phyloP scores from a whole-genome alignment of 2,113 vertebrate genomes.

The Chionodraco myersi region DNA sequence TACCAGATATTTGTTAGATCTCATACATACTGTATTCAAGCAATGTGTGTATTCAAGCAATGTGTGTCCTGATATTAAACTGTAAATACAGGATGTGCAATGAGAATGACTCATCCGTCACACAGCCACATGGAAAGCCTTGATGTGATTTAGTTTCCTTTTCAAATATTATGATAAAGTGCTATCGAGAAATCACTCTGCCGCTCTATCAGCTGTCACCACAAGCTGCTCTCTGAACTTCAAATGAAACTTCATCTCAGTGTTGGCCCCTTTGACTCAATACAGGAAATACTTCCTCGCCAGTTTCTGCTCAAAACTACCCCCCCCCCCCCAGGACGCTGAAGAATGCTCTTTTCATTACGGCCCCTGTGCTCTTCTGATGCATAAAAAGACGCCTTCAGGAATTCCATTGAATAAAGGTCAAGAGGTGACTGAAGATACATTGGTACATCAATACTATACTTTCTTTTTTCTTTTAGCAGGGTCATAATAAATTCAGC shows the following conservation, averaged over 20 bases:
- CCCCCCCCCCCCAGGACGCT: background rate
- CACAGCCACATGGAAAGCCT: too few species aligned
- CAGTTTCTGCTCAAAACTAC: background rate
- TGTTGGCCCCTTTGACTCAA: background rate
- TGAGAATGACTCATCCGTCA: background rate
- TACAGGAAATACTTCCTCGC: background rate
- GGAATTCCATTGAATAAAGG: slow-evolving; percentile 62
- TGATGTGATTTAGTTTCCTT: background rate
- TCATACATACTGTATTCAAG: too few species aligned
- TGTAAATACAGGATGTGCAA: background rate
- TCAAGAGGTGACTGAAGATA: slow-evolving; percentile 69
- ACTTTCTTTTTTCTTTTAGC: slow-evolving; percentile 51
- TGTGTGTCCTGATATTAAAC: background rate
- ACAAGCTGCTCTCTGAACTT: background rate
- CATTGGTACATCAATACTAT: slow-evolving; percentile 68
- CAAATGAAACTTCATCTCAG: background rate
- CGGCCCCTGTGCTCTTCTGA: slow-evolving; percentile 19
- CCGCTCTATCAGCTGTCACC: background rate
- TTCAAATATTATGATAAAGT: background rate
- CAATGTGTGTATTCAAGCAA: too few species aligned
- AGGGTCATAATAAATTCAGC: slow-evolving; percentile 73
- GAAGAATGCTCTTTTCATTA: slow-evolving; percentile 26
- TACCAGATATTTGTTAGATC: background rate
- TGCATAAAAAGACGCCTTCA: slow-evolving; percentile 56
- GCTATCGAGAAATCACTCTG: background rate